phyloP scores from a whole-genome alignment of 2,888 invertebrate species.

The Dysmachus trigonus region DNA sequence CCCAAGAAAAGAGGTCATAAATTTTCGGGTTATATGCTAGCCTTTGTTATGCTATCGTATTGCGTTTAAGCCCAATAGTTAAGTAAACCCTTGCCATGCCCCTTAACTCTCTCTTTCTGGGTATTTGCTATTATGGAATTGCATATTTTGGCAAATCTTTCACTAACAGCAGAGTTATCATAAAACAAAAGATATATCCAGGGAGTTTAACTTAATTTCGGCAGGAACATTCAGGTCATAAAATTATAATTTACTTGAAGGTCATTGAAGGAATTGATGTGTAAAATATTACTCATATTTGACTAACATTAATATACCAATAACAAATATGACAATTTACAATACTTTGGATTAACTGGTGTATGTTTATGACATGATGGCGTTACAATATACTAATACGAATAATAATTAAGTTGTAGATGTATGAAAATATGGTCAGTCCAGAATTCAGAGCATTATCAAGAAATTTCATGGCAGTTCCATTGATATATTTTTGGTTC shows the following conservation, averaged over 20 bases:
- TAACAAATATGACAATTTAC: background rate
- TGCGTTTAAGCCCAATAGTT: background rate
- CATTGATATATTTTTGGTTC: background rate
- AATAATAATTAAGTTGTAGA: background rate
- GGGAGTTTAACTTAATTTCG: too few species aligned
- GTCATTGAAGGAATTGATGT: background rate
- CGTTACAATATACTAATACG: background rate
- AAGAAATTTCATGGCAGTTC: background rate
- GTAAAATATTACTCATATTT: background rate
- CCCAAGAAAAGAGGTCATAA: background rate
- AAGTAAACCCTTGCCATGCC: background rate
- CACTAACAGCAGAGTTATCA: background rate
- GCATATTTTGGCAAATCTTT: background rate
- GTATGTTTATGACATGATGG: background rate
- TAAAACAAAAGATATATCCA: background rate
- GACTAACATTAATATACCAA: background rate
- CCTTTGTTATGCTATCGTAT: background rate
- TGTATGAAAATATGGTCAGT: background rate
- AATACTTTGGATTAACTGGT: too few species aligned
- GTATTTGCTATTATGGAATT: background rate
- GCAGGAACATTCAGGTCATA: background rate
- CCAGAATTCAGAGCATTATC: background rate
- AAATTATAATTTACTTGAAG: background rate
- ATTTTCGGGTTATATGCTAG: background rate
- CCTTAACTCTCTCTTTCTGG: background rate